A percentile compares a stretch with the other conserved stretches of the same genome.
These are phyloP conservation scores for Gnathonemus echidnorhynchus DNA, from an alignment of 2,113 vertebrate species.

Conservation along the genomic window DNA sequence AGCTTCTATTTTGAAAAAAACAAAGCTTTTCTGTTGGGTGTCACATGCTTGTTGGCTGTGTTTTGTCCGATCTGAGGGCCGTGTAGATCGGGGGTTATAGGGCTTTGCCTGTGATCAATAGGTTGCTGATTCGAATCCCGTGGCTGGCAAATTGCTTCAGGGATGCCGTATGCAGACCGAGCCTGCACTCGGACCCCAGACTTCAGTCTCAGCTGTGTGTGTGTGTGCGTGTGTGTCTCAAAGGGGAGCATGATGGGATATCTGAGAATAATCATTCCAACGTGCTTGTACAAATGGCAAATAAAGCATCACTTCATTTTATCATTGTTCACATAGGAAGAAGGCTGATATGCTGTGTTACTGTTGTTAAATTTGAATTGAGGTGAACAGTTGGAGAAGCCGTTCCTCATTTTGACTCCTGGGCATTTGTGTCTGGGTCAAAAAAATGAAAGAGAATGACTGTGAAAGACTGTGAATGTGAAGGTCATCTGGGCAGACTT, in stretches of 20 bases:
- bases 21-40: neutral
- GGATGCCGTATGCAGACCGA: neutral
- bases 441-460: neutral
- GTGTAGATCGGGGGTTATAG: neutral
- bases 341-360: neutral
- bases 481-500: neutral
- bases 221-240: neutral
- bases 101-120: neutral
- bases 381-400: neutral
- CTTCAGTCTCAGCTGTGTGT: neutral
- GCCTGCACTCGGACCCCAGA: neutral
- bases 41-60: neutral
- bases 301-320: neutral
- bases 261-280: neutral
- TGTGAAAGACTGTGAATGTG: neutral
- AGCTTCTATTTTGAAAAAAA: neutral
- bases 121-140: neutral
- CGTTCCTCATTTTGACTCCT: neutral
- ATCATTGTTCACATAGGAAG: neutral
- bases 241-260: neutral
- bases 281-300: neutral
- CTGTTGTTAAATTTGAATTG: neutral
- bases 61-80: neutral
- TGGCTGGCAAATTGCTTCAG: neutral
- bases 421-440: neutral